Base-by-base conservation (phyloP, 1,140 invertebrate genomes). In the Yoshiicerus persimilis region DNA sequence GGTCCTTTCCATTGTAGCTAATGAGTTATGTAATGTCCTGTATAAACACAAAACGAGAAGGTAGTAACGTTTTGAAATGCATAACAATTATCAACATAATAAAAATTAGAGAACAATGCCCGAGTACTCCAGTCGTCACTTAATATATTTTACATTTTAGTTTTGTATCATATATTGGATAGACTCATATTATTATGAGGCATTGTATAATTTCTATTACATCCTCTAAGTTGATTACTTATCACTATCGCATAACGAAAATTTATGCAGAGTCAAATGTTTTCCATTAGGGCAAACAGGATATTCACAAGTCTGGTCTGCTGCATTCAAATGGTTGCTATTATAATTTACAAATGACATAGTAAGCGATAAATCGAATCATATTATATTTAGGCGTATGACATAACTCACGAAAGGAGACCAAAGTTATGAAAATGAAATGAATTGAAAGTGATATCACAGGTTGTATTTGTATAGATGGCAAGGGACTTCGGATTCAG, bases 11-110 rank as follows among this genome's bases (percentile, higher is more conserved):
- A 75, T 87, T 87, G 86, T 87, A 38, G 66, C 70, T 75, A 87
- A 87, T 87, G 86, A 87, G 86, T 87, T 87, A 87, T 64, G 27
- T 86, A 86, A 47, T 86, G 38, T 86, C 56, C 84, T 47, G 25
- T 30, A 70, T 25, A 70, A 70, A 70, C 13, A 70, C 64, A 70
- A 70, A 13, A 27, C 64, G 64, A 56, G 47, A n/a, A 56, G 47
- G 47, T 56, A 56, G 47, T 56, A 56, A 56, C 64, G 9, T 70
- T 25, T 70, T 30, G 23, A 30, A 70, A 25, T 25, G 10, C 23
- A 70, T 70, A 70, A 70, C 64, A 70, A 70, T 70, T 25, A 70
- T 70, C 64, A 70, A 25, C 25, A 70, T 70, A 25, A 70, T 70
- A 70, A 70, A 70, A 70, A 27, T 25, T 30, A 70, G 23, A 70